Evolutionary conservation across 2,888 invertebrate species (phyloP).

Genomic region (Xestia rhomboidea): DNA sequence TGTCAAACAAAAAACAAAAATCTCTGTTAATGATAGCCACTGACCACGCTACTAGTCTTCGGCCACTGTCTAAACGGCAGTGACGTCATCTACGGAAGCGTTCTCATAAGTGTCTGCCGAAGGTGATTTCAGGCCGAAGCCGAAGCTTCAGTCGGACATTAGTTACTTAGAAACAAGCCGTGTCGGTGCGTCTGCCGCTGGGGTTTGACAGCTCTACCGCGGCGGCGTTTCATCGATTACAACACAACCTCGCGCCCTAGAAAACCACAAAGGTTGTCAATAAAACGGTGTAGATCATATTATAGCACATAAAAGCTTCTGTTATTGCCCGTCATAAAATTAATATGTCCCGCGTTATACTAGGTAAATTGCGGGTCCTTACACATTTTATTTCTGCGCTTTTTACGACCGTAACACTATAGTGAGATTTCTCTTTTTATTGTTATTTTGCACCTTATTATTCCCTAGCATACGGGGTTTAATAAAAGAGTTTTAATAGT

Average conservation of each 20-base stretch:
- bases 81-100: too few species aligned
- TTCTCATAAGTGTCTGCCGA: too few species aligned
- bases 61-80: too few species aligned
- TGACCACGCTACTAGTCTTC: too few species aligned
- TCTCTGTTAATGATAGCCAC: too few species aligned
- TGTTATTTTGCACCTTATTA: conserved; percentile 47
- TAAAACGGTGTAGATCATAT: conserved; percentile 61
- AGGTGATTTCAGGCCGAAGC: too few species aligned
- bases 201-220: too few species aligned
- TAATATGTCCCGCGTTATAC: conserved; percentile 55
- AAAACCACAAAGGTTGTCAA: conserved; percentile 48
- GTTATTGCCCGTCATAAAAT: conserved; percentile 55
- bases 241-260: conserved; percentile 7
- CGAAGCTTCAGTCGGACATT: too few species aligned
- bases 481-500: background rate
- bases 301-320: conserved; percentile 50
- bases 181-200: background rate
- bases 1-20: too few species aligned
- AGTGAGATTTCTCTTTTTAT: conserved; percentile 49
- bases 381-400: conserved; percentile 50
- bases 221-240: background rate
- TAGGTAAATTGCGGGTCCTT: conserved; percentile 55
- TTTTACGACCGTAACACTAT: conserved; percentile 48
- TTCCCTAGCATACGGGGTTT: background rate
- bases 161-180: background rate